Percentiles rank a stretch among this genome's conserved stretches.
Evolutionary conservation across 2,888 invertebrate genomes (phyloP).

Genomic region (Keiferia lycopersicella): DNA sequence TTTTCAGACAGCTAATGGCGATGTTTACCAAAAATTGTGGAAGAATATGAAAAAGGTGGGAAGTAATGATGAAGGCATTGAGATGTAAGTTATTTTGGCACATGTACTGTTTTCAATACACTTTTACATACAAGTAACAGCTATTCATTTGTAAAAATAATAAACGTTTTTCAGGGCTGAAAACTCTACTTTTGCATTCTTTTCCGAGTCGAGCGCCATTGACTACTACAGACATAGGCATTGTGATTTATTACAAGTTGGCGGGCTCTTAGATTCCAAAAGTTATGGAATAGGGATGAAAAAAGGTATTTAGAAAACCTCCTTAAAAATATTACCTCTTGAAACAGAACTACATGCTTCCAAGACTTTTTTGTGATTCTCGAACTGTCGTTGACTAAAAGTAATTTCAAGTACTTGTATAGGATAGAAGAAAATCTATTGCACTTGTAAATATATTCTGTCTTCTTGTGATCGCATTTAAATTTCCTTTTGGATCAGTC

Average conservation of each 20-base stretch:
- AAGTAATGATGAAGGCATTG: constrained; percentile 84
- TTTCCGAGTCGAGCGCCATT: constrained; percentile 94
- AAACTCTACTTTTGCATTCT: constrained; percentile 86
- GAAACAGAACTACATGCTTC: too few species aligned
- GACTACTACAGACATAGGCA: constrained; percentile 90
- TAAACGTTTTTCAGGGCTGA: constrained; percentile 61
- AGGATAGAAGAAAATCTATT: too few species aligned
- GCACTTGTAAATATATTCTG: too few species aligned
- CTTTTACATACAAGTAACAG: not conserved
- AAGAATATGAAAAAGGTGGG: constrained; percentile 84
- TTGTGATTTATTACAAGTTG: constrained; percentile 87
- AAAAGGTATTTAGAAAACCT: constrained; percentile 79
- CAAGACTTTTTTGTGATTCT: too few species aligned
- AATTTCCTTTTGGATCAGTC: too few species aligned
- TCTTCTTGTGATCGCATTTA: too few species aligned
- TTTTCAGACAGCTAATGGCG: constrained; percentile 85
- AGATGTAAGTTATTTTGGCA: constrained; percentile 50
- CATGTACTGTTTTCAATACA: not conserved
- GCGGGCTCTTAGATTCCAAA: constrained; percentile 89
- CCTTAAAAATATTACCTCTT: too few species aligned
- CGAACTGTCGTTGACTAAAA: too few species aligned
- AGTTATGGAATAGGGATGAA: constrained; percentile 94
- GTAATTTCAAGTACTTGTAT: too few species aligned
- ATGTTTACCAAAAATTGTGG: constrained; percentile 88
- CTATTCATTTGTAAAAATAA: not conserved